Base-by-base conservation (phyloP, 2,113 vertebrate genomes). In the Phoenicopterus ruber region DNA sequence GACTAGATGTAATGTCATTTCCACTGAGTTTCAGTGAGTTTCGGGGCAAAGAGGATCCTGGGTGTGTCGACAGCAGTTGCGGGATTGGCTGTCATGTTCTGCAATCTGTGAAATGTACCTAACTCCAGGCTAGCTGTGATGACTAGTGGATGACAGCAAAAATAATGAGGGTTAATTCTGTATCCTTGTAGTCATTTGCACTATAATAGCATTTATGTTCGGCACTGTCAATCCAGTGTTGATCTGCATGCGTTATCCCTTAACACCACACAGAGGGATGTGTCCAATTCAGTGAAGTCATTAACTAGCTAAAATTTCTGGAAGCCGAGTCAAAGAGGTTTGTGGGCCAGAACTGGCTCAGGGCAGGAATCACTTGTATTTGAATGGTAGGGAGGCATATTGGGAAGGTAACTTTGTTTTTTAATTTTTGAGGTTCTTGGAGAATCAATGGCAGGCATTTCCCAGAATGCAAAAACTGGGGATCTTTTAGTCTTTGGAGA, bases 391-490 rank as follows among this genome's bases (percentile, higher is more conserved):
- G 17, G 26, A 74, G 77, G 55, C 22, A 7, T 47, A 34, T n/a
- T 67, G 50, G 34, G 26, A 46, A 47, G 32, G 3, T 96, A 82
- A 76, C 62, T 74, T 71, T 72, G 5, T 42, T 42, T 62, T 91
- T 84, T 77, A 24, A 74, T 94, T 90, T 91, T 66, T 83, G 94
- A 99, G 99, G 99, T 99, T 85, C 98, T 99, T 5, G 99, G 99
- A 13, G 99, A 99, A 96, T 99, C 99, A 0, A 99, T 99, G 99
- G 99, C 99, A 0, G 99, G 99, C 40, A 99, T 99, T 97, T 99
- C 99, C 16, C 99, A 99, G 96, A 99, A 99, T 81, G 99, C 99
- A 92, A 99, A 99, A 97, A 99, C 98, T 0, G 99, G 99, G 7
- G 99, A 99, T 92, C 99, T 99, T 86, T 95, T 98, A 20, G 98